Conservation (phyloP, 2,797 vertebrate genomes). For the Premnoplex brunnescens region DNA sequence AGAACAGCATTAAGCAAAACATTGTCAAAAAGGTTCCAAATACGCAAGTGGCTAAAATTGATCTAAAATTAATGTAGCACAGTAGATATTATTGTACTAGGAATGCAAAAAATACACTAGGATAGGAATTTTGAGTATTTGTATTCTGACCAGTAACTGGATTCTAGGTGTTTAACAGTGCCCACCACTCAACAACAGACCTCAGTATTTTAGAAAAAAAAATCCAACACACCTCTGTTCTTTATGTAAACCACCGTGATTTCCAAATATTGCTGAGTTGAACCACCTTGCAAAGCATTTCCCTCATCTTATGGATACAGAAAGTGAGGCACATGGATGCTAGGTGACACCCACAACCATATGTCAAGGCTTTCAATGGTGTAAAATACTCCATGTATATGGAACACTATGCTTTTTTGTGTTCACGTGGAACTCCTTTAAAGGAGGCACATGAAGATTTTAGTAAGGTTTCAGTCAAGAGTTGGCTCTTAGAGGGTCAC, state of each 20-base stretch:
- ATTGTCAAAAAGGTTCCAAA: neutral
- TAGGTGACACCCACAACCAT: constrained; percentile 19
- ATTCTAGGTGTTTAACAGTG: neutral
- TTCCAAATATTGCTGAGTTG: neutral
- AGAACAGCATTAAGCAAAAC: neutral
- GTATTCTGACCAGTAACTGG: neutral
- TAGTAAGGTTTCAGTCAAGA: neutral
- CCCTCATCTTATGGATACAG: neutral
- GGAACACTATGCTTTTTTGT: neutral
- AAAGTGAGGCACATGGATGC: neutral
- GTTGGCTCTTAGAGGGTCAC: neutral
- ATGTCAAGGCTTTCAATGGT: neutral
- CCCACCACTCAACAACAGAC: neutral
- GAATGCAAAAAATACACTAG: neutral
- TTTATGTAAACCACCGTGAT: neutral
- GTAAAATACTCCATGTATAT: neutral
- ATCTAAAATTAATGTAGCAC: neutral
- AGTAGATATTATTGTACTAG: neutral
- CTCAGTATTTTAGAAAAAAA: neutral
- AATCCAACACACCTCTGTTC: neutral
- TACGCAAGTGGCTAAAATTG: neutral
- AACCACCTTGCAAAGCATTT: neutral
- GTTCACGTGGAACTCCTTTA: neutral
- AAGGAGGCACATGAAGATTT: neutral
- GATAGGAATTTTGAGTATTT: neutral